Conservation (phyloP, 2,113 vertebrate species). For the Lasiurus borealis region DNA sequence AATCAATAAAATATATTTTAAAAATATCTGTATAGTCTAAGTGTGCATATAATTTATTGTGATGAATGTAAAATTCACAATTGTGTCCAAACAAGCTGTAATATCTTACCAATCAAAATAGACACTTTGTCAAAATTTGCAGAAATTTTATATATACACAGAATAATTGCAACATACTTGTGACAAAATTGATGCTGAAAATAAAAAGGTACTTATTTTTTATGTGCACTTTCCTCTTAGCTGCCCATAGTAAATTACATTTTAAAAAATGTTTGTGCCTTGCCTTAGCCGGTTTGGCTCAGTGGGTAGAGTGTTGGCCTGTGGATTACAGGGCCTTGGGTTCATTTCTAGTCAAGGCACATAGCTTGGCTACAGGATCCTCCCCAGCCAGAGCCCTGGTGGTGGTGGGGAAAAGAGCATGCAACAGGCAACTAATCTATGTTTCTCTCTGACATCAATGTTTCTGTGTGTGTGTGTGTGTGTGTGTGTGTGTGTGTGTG, state of each 20-base stretch:
- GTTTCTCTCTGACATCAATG: too few relatives aligned
- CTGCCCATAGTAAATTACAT: conserved; percentile 19
- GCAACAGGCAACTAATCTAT: too few relatives aligned
- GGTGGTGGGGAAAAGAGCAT: too few relatives aligned
- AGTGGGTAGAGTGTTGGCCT: too few relatives aligned
- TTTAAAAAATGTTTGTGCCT: conserved; percentile 5
- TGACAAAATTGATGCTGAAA: background rate
- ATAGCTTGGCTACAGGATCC: too few relatives aligned
- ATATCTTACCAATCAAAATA: background rate
- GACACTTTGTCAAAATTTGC: background rate
- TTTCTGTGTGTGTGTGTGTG: too few relatives aligned
- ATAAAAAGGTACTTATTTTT: too few relatives aligned
- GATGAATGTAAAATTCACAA: background rate
- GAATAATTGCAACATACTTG: background rate
- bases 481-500: too few relatives aligned
- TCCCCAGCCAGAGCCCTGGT: too few relatives aligned
- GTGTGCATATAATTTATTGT: background rate
- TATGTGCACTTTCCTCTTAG: background rate
- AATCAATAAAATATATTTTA: too few relatives aligned
- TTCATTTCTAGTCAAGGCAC: too few relatives aligned
- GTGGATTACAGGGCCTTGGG: too few relatives aligned
- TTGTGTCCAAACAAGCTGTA: background rate
- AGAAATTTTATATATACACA: background rate
- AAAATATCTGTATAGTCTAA: background rate
- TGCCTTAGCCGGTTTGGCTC: background rate